Percentiles rank a stretch among this genome's conserved stretches.
phyloP scores from a whole-genome alignment of 1,140 invertebrate genomes.

The Zaprionus lachaisei region DNA sequence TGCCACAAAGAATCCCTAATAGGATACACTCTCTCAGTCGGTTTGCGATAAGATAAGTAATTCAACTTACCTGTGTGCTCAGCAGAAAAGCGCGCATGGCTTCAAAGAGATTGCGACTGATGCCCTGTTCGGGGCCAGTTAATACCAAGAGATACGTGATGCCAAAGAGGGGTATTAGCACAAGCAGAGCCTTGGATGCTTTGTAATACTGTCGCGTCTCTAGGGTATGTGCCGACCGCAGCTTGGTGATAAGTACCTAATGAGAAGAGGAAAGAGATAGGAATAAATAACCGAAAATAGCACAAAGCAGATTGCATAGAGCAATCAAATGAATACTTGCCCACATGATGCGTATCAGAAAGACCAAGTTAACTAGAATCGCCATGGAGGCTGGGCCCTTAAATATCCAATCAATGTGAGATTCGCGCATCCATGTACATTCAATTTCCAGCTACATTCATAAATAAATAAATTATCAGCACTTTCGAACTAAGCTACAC shows the following conservation, averaged over 20 bases:
- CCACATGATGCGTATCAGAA: slow-evolving; percentile 96
- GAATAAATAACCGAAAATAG: background rate
- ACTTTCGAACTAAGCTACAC: background rate
- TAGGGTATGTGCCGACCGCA: slow-evolving; percentile 92
- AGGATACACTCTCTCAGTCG: background rate
- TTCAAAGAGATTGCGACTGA: slow-evolving; percentile 88
- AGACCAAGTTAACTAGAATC: slow-evolving; percentile 92
- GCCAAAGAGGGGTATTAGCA: slow-evolving; percentile 94
- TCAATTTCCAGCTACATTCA: slow-evolving; percentile 80
- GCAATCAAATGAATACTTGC: slow-evolving; percentile 86
- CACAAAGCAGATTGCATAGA: background rate
- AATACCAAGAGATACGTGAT: slow-evolving; percentile 94
- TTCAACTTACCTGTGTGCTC: slow-evolving; percentile 90
- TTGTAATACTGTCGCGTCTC: slow-evolving; percentile 96
- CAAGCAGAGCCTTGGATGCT: slow-evolving; percentile 94
- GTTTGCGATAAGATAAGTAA: background rate
- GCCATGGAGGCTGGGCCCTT: slow-evolving; percentile 90
- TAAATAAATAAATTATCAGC: slow-evolving; percentile 13
- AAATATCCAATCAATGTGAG: slow-evolving; percentile 92
- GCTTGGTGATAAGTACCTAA: slow-evolving; percentile 95
- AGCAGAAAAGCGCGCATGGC: slow-evolving; percentile 90
- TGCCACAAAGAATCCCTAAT: slow-evolving; percentile 91
- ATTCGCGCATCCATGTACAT: slow-evolving; percentile 90
- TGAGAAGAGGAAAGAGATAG: background rate
- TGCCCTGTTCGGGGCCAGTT: slow-evolving; percentile 89